Conservation (phyloP, 2,888 invertebrate species). For the Nowickia ferox region DNA sequence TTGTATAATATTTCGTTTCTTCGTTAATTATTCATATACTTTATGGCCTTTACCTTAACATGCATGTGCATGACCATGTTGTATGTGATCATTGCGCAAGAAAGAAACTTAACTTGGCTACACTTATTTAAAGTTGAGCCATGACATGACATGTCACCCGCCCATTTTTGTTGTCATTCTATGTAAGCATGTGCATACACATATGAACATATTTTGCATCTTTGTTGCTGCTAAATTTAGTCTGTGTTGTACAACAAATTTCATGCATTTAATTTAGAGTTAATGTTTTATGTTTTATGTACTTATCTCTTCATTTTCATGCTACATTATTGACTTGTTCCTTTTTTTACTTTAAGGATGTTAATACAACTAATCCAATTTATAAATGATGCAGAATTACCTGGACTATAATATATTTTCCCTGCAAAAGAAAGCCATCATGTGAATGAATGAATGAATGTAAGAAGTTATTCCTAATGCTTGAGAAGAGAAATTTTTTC, state of each 20-base stretch:
- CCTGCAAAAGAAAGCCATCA: background rate
- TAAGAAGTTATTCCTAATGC: too few species aligned
- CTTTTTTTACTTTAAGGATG: slow-evolving; percentile 49
- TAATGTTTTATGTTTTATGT: slow-evolving; percentile 18
- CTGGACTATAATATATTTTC: background rate
- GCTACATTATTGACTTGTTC: background rate
- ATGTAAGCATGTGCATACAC: too few species aligned
- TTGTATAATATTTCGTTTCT: slow-evolving; percentile 60
- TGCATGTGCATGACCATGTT: slow-evolving; percentile 61
- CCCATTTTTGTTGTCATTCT: background rate
- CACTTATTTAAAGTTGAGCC: background rate
- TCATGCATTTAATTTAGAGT: slow-evolving; percentile 22
- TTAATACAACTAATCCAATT: slow-evolving; percentile 51
- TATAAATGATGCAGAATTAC: slow-evolving; percentile 3
- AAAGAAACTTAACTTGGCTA: slow-evolving; percentile 21
- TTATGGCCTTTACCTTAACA: slow-evolving; percentile 74
- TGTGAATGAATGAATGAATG: too few species aligned
- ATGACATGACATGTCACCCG: background rate
- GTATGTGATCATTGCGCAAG: slow-evolving; percentile 49
- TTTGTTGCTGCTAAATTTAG: background rate
- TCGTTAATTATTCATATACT: slow-evolving; percentile 79
- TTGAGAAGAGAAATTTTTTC: too few species aligned
- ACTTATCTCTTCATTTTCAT: slow-evolving; percentile 22
- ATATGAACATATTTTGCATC: background rate
- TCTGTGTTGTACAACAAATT: background rate